phyloP scores from a whole-genome alignment of 1,140 invertebrate genomes.

The Neocloeon triangulifer region DNA sequence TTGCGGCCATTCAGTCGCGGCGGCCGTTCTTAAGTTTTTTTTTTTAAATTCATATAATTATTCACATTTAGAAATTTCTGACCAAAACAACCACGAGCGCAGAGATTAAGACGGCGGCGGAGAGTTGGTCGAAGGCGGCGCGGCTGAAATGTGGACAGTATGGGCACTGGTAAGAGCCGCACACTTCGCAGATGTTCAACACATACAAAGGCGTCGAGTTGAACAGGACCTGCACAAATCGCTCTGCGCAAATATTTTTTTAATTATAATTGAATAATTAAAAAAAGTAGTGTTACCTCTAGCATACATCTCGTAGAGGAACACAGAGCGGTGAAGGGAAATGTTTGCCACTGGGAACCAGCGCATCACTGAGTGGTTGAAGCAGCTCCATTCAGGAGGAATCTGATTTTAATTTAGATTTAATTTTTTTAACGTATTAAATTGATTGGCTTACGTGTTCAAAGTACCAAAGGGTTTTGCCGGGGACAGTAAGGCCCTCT shows the following conservation, averaged over 20 bases:
- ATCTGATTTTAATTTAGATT: conserved; percentile 16
- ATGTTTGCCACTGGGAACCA: conserved; percentile 36
- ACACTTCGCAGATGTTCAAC: conserved; percentile 36
- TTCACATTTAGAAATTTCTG: too few species aligned
- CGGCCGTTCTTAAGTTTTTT: too few species aligned
- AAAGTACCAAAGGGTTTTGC: conserved; percentile 21
- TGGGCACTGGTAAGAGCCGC: conserved; percentile 38
- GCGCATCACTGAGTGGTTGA: conserved; percentile 22
- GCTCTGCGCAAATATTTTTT: conserved; percentile 27
- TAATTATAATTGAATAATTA: too few species aligned
- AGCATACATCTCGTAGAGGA: conserved; percentile 31
- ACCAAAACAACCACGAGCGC: too few species aligned
- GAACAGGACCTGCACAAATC: conserved; percentile 28
- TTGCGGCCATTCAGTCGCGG: too few species aligned
- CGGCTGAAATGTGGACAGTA: conserved; percentile 28
- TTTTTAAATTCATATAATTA: too few species aligned
- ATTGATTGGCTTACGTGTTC: too few species aligned
- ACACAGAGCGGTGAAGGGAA: conserved; percentile 25
- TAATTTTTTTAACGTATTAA: too few species aligned
- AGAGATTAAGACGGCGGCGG: too few species aligned
- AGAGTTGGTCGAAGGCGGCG: too few species aligned
- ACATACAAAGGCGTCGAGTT: conserved; percentile 27
- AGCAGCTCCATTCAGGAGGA: conserved; percentile 19
- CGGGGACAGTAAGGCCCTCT: conserved; percentile 14
- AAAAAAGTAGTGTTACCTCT: conserved; percentile 20